These are phyloP conservation scores for Agrilus planipennis DNA, from an alignment of 1,140 invertebrate genomes.

Conservation along the genomic window DNA sequence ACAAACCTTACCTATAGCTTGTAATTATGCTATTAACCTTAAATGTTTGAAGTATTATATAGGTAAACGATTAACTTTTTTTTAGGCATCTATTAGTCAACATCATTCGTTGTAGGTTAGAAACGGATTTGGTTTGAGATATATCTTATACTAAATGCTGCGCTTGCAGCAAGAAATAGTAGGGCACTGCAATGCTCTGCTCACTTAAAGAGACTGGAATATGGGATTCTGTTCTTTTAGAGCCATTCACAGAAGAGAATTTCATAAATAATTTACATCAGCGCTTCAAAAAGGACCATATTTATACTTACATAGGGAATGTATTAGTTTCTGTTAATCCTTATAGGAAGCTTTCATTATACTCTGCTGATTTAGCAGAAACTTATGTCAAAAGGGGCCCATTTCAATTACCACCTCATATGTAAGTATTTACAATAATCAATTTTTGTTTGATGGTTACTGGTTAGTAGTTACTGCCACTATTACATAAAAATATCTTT, in stretches of 20 bases:
- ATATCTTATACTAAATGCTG: slow-evolving; percentile 29
- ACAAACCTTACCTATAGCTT: too few species aligned
- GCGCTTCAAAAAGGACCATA: slow-evolving; percentile 65
- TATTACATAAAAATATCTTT: slow-evolving; percentile 6
- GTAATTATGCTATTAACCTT: too few species aligned
- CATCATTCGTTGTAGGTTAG: too few species aligned
- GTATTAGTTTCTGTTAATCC: slow-evolving; percentile 69
- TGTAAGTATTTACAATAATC: slow-evolving; percentile 48
- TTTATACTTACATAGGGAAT: slow-evolving; percentile 72
- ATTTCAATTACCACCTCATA: slow-evolving; percentile 79
- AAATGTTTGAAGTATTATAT: too few species aligned
- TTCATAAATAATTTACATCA: slow-evolving; percentile 64
- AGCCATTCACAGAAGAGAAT: slow-evolving; percentile 61
- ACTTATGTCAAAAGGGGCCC: slow-evolving; percentile 66
- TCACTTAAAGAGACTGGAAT: slow-evolving; percentile 50
- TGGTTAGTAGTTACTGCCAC: slow-evolving; percentile 8
- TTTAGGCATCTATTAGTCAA: too few species aligned
- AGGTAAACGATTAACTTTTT: too few species aligned
- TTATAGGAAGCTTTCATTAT: slow-evolving; percentile 63
- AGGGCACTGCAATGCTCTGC: slow-evolving; percentile 32
- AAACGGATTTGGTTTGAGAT: too few species aligned
- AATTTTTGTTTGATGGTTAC: not conserved
- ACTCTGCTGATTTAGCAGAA: slow-evolving; percentile 63
- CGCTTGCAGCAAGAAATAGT: slow-evolving; percentile 21
- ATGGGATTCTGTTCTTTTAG: slow-evolving; percentile 63